phyloP scores from a whole-genome alignment of 2,797 vertebrate species.

The Siniperca obscura region DNA sequence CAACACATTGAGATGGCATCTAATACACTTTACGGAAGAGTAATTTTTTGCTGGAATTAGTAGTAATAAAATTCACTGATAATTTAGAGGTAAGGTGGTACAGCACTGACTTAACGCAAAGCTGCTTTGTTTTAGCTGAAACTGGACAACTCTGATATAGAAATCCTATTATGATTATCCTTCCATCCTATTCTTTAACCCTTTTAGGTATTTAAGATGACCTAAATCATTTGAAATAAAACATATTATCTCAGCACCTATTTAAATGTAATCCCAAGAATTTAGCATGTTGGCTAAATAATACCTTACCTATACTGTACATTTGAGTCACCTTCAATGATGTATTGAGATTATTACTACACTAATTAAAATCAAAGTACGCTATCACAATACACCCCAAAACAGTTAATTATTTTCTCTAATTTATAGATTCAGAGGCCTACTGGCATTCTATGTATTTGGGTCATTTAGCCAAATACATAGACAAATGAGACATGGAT shows the following conservation, averaged over 20 bases:
- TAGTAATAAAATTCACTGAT: not conserved
- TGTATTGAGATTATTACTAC: not conserved
- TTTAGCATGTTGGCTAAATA: not conserved
- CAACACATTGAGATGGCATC: slow-evolving; percentile 2
- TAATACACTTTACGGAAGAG: not conserved
- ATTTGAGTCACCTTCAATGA: not conserved
- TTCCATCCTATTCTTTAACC: not conserved
- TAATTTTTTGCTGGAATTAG: not conserved
- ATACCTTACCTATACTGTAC: not conserved
- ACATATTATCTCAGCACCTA: not conserved
- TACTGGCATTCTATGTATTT: not conserved
- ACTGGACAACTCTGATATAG: not conserved
- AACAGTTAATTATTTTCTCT: not conserved
- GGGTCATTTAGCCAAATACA: not conserved
- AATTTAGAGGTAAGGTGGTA: not conserved
- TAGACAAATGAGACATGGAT: not conserved
- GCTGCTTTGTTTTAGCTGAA: slow-evolving; percentile 15
- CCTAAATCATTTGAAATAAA: not conserved
- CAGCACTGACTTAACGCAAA: not conserved
- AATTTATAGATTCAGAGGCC: not conserved
- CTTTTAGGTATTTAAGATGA: not conserved
- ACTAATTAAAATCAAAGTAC: not conserved
- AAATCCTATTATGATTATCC: slow-evolving; percentile 16
- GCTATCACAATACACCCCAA: slow-evolving; percentile 3
- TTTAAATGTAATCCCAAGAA: slow-evolving; percentile 1